A percentile compares a stretch with the other conserved stretches of the same genome.
Conservation (phyloP, 2,797 vertebrate genomes). For the Bovichtus variegatus region DNA sequence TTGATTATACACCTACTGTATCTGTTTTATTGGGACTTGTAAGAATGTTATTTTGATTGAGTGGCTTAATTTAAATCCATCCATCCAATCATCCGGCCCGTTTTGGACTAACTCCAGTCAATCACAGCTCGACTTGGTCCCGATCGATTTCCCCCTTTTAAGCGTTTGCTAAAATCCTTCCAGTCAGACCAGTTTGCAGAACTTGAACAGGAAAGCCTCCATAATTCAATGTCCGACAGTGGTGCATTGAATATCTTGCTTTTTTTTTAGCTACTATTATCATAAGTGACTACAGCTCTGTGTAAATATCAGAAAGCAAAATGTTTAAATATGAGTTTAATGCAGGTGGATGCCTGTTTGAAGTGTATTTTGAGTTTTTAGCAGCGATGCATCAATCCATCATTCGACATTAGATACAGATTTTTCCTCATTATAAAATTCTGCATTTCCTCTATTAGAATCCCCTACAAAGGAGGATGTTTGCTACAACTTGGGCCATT, state of each 20-base stretch:
- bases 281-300: not conserved
- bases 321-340: no score
- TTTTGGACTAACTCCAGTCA: constrained; percentile 25
- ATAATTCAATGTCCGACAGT: not conserved
- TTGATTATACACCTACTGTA: fast-evolving
- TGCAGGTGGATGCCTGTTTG: not conserved
- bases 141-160: constrained; percentile 35
- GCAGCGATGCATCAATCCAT: not conserved
- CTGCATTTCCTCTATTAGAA: not conserved
- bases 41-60: constrained; percentile 20
- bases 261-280: not conserved
- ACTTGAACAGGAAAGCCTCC: constrained; percentile 28
- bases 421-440: not conserved
- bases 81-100: constrained; percentile 7
- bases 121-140: constrained; percentile 25
- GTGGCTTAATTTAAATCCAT: constrained; percentile 15
- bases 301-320: no score
- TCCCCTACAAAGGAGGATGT: no score
- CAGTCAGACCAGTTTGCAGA: constrained; percentile 47
- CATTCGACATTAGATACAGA: not conserved
- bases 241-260: not conserved
- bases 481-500: no score
- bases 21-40: not conserved
- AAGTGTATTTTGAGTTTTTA: not conserved
- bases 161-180: constrained; percentile 46